Conservation (phyloP, 2,113 vertebrate species). For the Equus przewalskii region DNA sequence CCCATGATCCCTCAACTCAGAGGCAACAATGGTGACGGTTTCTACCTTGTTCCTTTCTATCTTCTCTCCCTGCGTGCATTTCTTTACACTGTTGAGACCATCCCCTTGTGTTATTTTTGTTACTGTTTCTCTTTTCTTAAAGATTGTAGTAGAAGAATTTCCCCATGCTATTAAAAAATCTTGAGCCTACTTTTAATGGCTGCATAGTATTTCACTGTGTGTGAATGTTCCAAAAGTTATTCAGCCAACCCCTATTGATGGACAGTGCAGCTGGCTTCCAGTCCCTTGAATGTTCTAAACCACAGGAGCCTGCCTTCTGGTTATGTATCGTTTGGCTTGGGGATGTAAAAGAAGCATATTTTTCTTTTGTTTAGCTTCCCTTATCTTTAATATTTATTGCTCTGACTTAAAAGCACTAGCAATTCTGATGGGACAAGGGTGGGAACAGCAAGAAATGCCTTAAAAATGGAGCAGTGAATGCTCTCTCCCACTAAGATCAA, state of each 20-base stretch:
- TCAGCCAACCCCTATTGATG: not conserved
- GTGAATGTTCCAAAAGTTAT: not conserved
- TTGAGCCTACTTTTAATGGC: not conserved
- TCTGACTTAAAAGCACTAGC: not conserved
- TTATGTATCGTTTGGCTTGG: not conserved
- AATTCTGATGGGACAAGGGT: not conserved
- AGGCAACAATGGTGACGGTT: not conserved
- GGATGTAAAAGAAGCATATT: not conserved
- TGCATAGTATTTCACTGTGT: not conserved
- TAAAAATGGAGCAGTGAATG: not conserved
- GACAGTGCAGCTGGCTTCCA: not conserved
- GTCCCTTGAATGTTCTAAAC: not conserved
- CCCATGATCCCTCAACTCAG: not conserved
- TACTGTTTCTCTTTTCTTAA: not conserved
- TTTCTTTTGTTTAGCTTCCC: not conserved
- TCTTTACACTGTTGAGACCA: not conserved
- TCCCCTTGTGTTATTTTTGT: not conserved
- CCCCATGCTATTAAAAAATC: not conserved
- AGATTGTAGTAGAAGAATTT: not conserved
- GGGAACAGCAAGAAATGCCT: not conserved
- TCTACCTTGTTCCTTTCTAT: not conserved
- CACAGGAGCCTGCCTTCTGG: not conserved
- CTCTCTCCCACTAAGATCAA: not conserved
- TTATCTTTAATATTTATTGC: conserved; percentile 9
- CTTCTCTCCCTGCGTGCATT: not conserved